Conservation (phyloP, 2,113 vertebrate genomes). For the Urocolius indicus region DNA sequence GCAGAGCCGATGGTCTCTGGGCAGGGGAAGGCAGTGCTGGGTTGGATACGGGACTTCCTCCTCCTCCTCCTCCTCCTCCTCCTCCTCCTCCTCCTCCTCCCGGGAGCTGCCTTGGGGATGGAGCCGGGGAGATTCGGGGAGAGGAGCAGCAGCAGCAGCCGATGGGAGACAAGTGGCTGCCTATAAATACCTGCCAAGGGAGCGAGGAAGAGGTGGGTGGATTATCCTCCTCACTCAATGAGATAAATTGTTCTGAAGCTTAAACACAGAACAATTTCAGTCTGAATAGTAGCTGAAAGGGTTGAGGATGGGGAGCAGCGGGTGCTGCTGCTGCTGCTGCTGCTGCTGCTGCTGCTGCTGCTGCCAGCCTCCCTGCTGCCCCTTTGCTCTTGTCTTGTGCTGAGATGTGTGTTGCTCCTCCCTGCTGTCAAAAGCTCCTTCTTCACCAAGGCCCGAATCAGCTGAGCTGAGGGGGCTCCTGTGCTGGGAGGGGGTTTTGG, state of each 20-base stretch:
- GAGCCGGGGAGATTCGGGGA: not conserved
- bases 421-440: not conserved
- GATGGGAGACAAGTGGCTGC: slow-evolving; percentile 28
- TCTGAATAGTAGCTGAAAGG: slow-evolving; percentile 59
- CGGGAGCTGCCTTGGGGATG: not conserved
- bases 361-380: not conserved
- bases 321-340: too few relatives aligned
- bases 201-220: slow-evolving; percentile 68
- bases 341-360: too few relatives aligned
- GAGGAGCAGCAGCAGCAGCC: not conserved
- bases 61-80: too few relatives aligned
- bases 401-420: rapidly evolving
- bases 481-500: rapidly evolving
- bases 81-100: not conserved
- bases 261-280: slow-evolving; percentile 65
- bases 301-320: slow-evolving; percentile 12
- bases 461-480: rapidly evolving
- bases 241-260: slow-evolving; percentile 67
- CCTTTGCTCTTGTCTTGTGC: not conserved
- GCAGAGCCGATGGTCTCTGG: not conserved
- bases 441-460: not conserved
- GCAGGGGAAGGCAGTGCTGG: not conserved
- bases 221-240: slow-evolving; percentile 70
- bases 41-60: too few relatives aligned
- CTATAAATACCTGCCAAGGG: slow-evolving; percentile 72